Percentiles rank a stretch among this genome's conserved stretches.
Evolutionary conservation across 2,888 invertebrate genomes (phyloP).

Genomic region (Morpho helenor): DNA sequence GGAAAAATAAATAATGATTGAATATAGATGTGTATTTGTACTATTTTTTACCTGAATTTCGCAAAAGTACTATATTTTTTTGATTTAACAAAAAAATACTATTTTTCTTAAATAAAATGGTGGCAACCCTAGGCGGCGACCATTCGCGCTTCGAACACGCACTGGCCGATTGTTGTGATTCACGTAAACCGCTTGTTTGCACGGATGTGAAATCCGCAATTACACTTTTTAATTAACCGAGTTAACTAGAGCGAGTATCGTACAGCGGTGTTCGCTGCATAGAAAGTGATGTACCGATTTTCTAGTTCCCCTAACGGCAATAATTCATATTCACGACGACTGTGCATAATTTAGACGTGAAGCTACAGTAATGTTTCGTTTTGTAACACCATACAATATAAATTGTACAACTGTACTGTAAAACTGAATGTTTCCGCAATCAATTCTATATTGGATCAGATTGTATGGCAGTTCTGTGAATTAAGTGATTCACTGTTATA

Average conservation of each 20-base stretch:
- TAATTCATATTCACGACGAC: conserved; percentile 20
- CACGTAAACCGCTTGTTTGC: conserved; percentile 70
- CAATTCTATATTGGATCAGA: no score
- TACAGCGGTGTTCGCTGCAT: conserved; percentile 55
- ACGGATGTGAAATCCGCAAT: conserved; percentile 77
- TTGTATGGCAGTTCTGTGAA: no score
- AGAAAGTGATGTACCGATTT: conserved; percentile 66
- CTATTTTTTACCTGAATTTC: no score
- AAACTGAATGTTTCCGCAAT: no score
- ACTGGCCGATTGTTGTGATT: conserved; percentile 56
- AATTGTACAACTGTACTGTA: no score
- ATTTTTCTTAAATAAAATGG: no score
- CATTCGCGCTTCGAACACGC: conserved; percentile 21
- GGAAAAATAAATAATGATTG: no score
- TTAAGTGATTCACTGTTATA: no score
- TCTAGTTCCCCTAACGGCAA: conserved; percentile 35
- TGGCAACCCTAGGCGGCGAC: conserved; percentile 30
- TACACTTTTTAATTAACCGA: conserved; percentile 75
- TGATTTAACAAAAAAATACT: no score
- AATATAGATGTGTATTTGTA: no score
- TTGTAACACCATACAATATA: background rate
- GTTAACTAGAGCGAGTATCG: conserved; percentile 71
- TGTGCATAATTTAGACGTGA: conserved; percentile 18
- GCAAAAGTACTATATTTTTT: no score
- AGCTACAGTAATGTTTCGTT: conserved; percentile 19